Conservation (phyloP, 2,797 vertebrate genomes). For the Spatula clypeata region DNA sequence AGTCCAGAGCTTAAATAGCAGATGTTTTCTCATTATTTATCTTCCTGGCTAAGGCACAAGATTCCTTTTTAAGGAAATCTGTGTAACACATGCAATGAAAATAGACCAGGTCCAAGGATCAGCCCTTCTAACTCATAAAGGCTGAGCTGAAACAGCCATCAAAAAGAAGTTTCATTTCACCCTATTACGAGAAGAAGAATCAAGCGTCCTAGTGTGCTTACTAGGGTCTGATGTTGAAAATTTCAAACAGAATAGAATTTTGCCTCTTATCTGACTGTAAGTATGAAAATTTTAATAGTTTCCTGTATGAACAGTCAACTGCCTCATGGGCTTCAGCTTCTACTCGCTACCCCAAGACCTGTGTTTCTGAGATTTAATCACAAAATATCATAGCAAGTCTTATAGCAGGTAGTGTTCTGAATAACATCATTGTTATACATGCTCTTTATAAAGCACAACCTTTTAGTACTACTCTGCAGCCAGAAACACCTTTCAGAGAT, state of each 20-base stretch:
- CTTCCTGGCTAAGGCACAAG: constrained; percentile 40
- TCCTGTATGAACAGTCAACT: neutral
- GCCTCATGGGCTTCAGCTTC: neutral
- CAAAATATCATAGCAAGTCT: neutral
- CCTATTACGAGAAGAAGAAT: neutral
- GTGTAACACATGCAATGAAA: constrained; percentile 57
- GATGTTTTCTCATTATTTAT: constrained; percentile 73
- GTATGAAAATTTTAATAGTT: neutral
- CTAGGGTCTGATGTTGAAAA: neutral
- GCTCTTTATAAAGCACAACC: neutral
- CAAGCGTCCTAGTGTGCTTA: neutral
- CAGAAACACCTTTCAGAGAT: neutral
- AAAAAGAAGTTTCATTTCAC: constrained; percentile 37
- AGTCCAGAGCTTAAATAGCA: constrained; percentile 69
- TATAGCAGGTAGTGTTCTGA: neutral
- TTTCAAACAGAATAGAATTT: constrained; percentile 1
- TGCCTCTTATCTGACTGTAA: neutral
- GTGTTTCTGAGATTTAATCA: constrained; percentile 1
- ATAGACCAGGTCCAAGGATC: constrained; percentile 17
- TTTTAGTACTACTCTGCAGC: neutral
- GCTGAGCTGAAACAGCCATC: neutral
- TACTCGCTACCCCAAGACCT: neutral
- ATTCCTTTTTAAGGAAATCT: constrained; percentile 71
- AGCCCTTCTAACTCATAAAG: constrained; percentile 27
- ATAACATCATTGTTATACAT: neutral